Base-by-base conservation (phyloP, 2,113 vertebrate species). In the Etia nguti region DNA sequence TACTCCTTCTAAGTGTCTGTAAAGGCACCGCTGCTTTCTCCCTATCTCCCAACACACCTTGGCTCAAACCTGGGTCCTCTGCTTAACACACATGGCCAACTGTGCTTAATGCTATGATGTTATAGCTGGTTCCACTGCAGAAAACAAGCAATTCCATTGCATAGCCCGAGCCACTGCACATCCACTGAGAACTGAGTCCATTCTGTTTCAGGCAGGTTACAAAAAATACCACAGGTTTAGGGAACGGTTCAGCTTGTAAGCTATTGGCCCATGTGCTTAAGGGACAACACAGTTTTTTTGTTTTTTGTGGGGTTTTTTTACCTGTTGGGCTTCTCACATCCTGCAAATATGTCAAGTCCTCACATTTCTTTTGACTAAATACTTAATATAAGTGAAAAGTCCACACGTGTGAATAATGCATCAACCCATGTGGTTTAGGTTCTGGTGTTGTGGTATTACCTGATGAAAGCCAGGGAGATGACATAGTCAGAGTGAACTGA, bases 381-480 rank as follows among this genome's bases (percentile, higher is more conserved):
- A 52, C 73, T 52, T 77, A 52, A 48, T 50, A 4, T 13, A 77
- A 77, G 16, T 31, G 26, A 77, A 77, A 77, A 77, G 29, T 52
- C 46, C 46, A 77, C 46, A 20, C 1, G 1, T 6, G 54, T 55
- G 6, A 83, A 34, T 46, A 86, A 68, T 15, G 4, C 22, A 20
- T 68, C 16, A n/a, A 16, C 41, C 41, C 26, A 1, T 56, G 8
- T 43, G 36, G 11, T n/a, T 56, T 56, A 68, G 20, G 18, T 55
- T 73, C n/a, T 50, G n/a, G 31, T 56, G 48, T 20, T n/a, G 34
- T 73, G 1, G 13, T n/a, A 16, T 92, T 94, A 99, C 99, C 99
- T 99, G 95, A 99, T 99, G 92, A 99, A 99, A 55, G 98, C 98
- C 93, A 99, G 93, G 2, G 99, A 99, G 94, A 99, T 98, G 24